These are phyloP conservation scores for Zeuzera pyrina DNA, from an alignment of 2,888 invertebrate genomes.

Conservation along the genomic window DNA sequence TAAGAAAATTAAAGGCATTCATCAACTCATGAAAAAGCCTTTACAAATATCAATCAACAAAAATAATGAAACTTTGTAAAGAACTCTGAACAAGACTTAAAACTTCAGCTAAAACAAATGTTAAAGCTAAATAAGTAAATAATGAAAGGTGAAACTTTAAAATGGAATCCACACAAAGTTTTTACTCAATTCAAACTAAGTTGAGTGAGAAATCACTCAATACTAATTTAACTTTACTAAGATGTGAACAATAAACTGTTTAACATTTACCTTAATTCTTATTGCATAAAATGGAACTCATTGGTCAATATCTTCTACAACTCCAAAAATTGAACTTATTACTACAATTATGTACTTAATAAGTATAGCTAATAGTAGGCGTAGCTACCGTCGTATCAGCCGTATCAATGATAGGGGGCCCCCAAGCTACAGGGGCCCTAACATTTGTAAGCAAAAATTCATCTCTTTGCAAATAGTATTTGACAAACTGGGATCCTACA, in stretches of 20 bases:
- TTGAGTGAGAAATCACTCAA: conserved; percentile 24
- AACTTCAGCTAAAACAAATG: conserved; percentile 35
- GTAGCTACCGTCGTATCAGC: no score
- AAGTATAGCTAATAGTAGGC: neutral
- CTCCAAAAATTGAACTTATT: neutral
- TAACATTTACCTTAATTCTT: neutral
- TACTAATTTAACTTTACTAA: conserved; percentile 38
- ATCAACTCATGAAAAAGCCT: no score
- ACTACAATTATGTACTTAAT: neutral
- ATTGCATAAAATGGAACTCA: neutral
- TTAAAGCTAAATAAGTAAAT: conserved; percentile 46
- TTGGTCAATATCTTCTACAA: neutral
- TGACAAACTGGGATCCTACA: no score
- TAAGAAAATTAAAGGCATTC: no score
- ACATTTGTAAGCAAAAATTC: no score
- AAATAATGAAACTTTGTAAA: conserved; percentile 38
- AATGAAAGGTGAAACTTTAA: conserved; percentile 48
- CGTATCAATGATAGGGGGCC: no score
- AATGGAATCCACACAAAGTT: conserved; percentile 53
- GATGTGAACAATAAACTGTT: conserved; percentile 1
- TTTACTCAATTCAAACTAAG: conserved; percentile 38
- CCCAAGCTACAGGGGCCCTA: no score
- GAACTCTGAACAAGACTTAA: conserved; percentile 34
- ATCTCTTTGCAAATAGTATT: no score
- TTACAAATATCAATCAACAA: no score